phyloP scores from a whole-genome alignment of 2,113 vertebrate genomes.

The Laticauda laticaudata region DNA sequence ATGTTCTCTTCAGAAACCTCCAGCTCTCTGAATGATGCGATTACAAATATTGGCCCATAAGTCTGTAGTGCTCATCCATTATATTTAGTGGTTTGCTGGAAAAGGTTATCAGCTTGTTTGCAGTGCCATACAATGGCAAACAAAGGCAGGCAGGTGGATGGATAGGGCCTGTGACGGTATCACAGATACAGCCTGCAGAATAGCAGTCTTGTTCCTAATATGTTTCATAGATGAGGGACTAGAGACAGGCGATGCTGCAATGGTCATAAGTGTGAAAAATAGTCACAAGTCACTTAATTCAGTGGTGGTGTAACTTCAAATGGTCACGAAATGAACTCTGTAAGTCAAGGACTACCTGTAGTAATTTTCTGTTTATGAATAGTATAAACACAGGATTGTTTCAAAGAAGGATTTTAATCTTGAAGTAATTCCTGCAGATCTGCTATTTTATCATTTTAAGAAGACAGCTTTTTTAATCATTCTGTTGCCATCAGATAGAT shows the following conservation, averaged over 20 bases:
- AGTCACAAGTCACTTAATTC: background rate
- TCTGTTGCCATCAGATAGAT: background rate
- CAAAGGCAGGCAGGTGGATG: background rate
- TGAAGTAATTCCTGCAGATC: background rate
- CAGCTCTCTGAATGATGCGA: background rate
- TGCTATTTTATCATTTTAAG: conserved; percentile 11
- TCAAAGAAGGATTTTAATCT: background rate
- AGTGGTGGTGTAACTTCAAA: background rate
- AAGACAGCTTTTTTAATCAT: background rate
- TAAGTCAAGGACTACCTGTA: background rate
- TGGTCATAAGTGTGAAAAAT: background rate
- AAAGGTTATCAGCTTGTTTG: conserved; percentile 6
- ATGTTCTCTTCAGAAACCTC: background rate
- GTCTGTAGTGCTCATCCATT: conserved; percentile 14
- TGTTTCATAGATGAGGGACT: background rate
- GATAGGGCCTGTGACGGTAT: background rate
- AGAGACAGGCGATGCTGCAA: background rate
- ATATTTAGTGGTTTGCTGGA: conserved; percentile 19
- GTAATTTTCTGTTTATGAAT: background rate
- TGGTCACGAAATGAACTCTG: background rate
- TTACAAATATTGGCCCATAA: conserved; percentile 5
- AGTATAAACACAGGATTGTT: background rate
- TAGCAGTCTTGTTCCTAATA: background rate
- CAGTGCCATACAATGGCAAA: background rate
- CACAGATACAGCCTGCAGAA: background rate